Evolutionary conservation across 1,140 invertebrate species (phyloP), one percentile per base, ranked within the genome.

Genomic region (Diabrotica virgifera): DNA sequence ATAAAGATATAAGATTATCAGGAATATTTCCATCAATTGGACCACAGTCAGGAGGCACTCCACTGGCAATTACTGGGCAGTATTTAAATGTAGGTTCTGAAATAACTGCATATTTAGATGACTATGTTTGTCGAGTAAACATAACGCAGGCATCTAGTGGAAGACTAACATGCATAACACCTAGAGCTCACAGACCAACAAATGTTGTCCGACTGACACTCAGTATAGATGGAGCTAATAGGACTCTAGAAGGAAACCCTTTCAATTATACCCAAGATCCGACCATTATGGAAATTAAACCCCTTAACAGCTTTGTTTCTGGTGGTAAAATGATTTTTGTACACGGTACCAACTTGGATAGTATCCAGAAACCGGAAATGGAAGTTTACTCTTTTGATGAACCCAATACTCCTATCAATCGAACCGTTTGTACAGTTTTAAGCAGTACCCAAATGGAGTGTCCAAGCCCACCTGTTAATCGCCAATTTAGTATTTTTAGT

Each of bases 401-500:
- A 71, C 75, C 80, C 12, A 75, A 80, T 13, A 76, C 85, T 12
- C 85, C 90, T 7, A 82, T 94, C 0, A 95, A 96, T 77, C 86
- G 88, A 76, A 92, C 91, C 2, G 82, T 89, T 35, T 99, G 96
- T 79, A 84, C 84, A 24, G 93, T 97, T 9, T 79, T 96, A 10
- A 96, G 93, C 81, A 83, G 89, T 10, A 94, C 90, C 62, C 90
- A 93, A 80, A 97, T 99, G 94, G 91, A 94, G 78, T 99, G 96
- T 77, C 93, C 94, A 0, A 95, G 94, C 69, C 96, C 96, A 13
- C 86, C 92, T 4, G 87, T 95, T 5, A 88, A 89, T 76, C 8
- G 76, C 68, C 12, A 80, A 74, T 69, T 83, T 80, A 56, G 61
- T 36, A 63, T 70, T 12, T 69, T 70, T 56, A 70, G 67, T 36